Percentiles rank a stretch among this genome's conserved stretches.
phyloP scores from a whole-genome alignment of 2,888 invertebrate genomes.

The Lycophotia porphyrea region DNA sequence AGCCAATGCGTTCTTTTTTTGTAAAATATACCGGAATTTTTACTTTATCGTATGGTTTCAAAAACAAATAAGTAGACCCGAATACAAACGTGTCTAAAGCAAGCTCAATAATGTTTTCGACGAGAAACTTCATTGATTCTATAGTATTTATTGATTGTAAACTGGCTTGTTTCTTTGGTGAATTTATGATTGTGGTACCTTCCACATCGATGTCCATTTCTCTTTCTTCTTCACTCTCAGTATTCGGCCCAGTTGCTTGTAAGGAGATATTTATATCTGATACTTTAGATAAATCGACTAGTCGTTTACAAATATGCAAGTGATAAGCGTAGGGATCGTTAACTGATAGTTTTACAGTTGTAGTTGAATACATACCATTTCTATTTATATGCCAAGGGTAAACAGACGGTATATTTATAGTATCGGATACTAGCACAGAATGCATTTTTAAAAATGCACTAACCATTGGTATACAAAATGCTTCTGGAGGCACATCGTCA shows the following conservation, averaged over 20 bases:
- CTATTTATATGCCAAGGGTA: conserved; percentile 81
- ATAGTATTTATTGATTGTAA: conserved; percentile 55
- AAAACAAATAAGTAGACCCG: conserved; percentile 72
- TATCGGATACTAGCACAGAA: conserved; percentile 71
- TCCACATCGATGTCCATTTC: conserved; percentile 9
- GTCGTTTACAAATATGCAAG: conserved; percentile 75
- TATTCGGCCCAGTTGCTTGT: conserved; percentile 65
- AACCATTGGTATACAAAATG: conserved; percentile 76
- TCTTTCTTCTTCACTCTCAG: conserved; percentile 71
- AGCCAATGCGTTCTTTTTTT: conserved; percentile 79
- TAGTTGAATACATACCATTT: conserved; percentile 72
- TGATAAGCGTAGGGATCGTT: conserved; percentile 73
- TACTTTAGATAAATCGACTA: conserved; percentile 66
- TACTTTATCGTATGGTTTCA: conserved; percentile 70
- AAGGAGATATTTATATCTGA: conserved; percentile 65
- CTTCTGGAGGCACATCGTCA: conserved; percentile 66
- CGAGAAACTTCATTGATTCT: conserved; percentile 68
- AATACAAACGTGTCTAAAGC: conserved; percentile 80
- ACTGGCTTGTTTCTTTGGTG: conserved; percentile 18
- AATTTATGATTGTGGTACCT: conserved; percentile 10
- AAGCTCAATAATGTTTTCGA: conserved; percentile 72
- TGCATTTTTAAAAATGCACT: conserved; percentile 66
- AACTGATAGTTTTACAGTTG: conserved; percentile 69
- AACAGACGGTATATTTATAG: conserved; percentile 74
- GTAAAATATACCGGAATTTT: conserved; percentile 76